Base-by-base conservation (phyloP, 2,888 invertebrate genomes). In the Cataglyphis altisquamis region DNA sequence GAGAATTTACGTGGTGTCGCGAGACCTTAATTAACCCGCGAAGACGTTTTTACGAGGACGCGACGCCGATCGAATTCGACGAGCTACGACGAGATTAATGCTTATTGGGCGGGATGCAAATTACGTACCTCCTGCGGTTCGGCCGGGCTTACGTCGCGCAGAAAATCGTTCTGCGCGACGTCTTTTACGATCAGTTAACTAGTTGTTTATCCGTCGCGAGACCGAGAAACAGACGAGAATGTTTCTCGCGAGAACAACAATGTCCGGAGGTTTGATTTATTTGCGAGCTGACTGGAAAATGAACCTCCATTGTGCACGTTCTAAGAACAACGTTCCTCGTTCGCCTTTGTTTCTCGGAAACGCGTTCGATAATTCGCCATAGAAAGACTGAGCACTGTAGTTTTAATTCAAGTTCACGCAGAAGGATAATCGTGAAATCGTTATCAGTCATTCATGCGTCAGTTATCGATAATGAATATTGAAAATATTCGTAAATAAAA, bases 111-210 rank as follows among this genome's bases (percentile, higher is more conserved):
- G 67, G 62, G 60, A 55, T 73, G 83, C 62, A 57, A 82, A 55
- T 84, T 62, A 45, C 15, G 45, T 45, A 66, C 67, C 82, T 73
- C 73, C 60, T 41, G 82, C 73, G 62, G 67, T 67, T 67, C 39
- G 18, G 15, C 9, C n/a, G 73, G 1, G 21, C 12, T 12, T 21
- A 21, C 64, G 41, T 25, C 36, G 52, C 15, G 63, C 66, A 39
- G 82, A 80, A 80, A 78, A 78, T 77, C 48, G 21, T 52, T 82
- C 12, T 9, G 41, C 63, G 73, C 84, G 89, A 85, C 83, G 84
- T 48, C 83, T 89, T 68, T 88, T 89, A 89, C 84, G 86, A 84
- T 85, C 82, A 52, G 85, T 86, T 89, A 85, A 89, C 68, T 85
- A 85, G 84, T 82, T 74, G 80, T 88, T 88, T 87, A 82, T 89